Conservation (phyloP, 2,888 invertebrate genomes). For the Mesoligia furuncula region DNA sequence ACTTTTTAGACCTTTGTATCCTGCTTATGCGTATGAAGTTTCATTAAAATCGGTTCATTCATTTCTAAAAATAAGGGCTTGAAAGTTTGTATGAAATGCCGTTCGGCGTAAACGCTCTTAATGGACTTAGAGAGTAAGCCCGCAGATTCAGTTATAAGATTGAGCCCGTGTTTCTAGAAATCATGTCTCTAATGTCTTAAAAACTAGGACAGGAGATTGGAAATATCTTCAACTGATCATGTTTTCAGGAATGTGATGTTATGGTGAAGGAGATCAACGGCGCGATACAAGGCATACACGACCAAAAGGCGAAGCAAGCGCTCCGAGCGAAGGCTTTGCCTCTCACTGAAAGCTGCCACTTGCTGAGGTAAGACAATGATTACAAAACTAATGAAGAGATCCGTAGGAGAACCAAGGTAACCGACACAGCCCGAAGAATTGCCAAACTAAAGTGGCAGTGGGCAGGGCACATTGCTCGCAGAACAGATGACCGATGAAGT, state of each 20-base stretch:
- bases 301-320: conserved; percentile 68
- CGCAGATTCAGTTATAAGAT: neutral
- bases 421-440: neutral
- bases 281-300: conserved; percentile 68
- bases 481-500: neutral
- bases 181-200: neutral
- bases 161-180: neutral
- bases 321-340: conserved; percentile 69
- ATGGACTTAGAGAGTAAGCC: too few species aligned
- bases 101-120: too few species aligned
- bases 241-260: conserved; percentile 75
- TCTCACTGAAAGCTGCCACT: conserved; percentile 74
- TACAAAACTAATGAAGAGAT: neutral
- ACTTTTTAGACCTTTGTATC: too few species aligned
- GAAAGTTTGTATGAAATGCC: too few species aligned
- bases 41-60: too few species aligned
- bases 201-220: neutral
- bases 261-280: conserved; percentile 70
- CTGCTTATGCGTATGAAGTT: too few species aligned
- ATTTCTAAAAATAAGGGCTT: too few species aligned
- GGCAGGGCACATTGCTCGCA: too few species aligned
- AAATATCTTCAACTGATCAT: neutral
- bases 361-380: conserved; percentile 73
- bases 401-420: neutral
- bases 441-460: neutral